Evolutionary conservation across 2,797 vertebrate genomes (phyloP).

Genomic region (Cossypha heuglini): DNA sequence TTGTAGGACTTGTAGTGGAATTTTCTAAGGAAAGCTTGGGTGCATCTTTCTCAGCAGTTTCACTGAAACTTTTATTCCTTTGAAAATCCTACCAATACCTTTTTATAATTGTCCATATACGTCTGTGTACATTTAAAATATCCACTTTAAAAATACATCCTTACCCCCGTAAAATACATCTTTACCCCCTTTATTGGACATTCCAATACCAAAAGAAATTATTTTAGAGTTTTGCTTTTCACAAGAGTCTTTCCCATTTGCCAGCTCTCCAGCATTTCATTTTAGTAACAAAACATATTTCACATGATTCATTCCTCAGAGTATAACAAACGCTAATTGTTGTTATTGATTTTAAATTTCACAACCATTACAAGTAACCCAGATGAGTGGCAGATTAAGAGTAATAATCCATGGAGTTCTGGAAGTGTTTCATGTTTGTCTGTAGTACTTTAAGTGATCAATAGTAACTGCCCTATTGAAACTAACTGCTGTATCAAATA

Average conservation of each 20-base stretch:
- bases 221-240: not conserved
- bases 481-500: constrained; percentile 86
- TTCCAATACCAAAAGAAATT: not conserved
- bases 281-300: constrained; percentile 72
- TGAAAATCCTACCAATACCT: not conserved
- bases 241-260: not conserved
- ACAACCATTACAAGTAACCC: constrained; percentile 81
- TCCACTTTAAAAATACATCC: no score
- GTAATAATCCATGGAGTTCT: constrained; percentile 83
- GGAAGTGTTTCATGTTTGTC: constrained; percentile 82
- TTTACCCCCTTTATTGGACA: not conserved
- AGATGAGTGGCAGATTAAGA: constrained; percentile 83
- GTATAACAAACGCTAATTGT: constrained; percentile 78
- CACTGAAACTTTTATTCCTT: not conserved
- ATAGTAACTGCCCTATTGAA: constrained; percentile 87
- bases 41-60: not conserved
- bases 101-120: not conserved
- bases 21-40: not conserved
- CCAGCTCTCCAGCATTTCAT: constrained; percentile 34
- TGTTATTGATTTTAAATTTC: constrained; percentile 85
- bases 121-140: not conserved
- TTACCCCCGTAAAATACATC: not conserved
- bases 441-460: constrained; percentile 84
- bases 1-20: not conserved
- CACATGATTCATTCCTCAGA: constrained; percentile 71